These are phyloP conservation scores for Pheosia tremula DNA, from an alignment of 2,888 invertebrate genomes.

Conservation along the genomic window DNA sequence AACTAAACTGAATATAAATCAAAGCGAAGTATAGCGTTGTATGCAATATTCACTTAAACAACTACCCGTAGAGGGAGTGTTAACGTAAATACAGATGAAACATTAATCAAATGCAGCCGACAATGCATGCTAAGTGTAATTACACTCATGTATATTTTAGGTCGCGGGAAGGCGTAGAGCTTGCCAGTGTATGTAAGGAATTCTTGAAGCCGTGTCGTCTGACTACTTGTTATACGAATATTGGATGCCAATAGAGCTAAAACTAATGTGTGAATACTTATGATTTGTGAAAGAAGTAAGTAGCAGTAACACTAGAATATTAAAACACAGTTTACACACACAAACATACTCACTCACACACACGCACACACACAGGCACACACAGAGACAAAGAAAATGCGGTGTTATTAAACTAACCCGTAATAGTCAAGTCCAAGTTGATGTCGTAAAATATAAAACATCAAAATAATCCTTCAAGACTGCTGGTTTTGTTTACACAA, in stretches of 20 bases:
- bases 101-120: constrained; percentile 58
- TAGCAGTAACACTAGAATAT: too few species aligned
- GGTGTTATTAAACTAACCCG: too few species aligned
- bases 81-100: constrained; percentile 51
- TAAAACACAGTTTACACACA: too few species aligned
- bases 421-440: too few species aligned
- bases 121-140: constrained; percentile 53
- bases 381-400: too few species aligned
- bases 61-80: constrained; percentile 21
- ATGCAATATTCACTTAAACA: constrained; percentile 21
- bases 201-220: constrained; percentile 19
- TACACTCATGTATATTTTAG: constrained; percentile 60
- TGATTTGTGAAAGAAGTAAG: too few species aligned
- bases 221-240: constrained; percentile 6
- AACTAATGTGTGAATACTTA: neutral
- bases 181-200: constrained; percentile 26
- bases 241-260: neutral
- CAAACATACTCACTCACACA: too few species aligned
- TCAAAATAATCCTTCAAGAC: too few species aligned
- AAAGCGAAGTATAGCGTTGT: constrained; percentile 29
- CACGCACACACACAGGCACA: too few species aligned
- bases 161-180: constrained; percentile 14
- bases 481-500: too few species aligned
- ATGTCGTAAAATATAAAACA: too few species aligned
- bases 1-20: constrained; percentile 26